Evolutionary conservation across 2,113 vertebrate species (phyloP).

Genomic region (Paramisgurnus dabryanus): DNA sequence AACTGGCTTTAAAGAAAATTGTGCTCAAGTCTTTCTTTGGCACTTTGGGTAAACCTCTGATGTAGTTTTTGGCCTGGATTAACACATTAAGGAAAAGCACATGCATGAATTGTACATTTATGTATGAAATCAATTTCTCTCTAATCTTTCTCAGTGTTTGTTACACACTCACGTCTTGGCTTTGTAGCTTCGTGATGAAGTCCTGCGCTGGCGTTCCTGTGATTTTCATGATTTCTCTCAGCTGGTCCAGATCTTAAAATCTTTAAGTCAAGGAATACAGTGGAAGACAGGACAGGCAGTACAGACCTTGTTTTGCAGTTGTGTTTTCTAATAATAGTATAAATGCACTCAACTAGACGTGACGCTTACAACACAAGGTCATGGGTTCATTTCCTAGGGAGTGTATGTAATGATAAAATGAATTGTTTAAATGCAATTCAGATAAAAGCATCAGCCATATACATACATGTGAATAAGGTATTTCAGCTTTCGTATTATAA

Average conservation of each 20-base stretch:
- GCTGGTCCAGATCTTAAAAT: slow-evolving; percentile 88
- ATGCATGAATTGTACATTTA: neutral
- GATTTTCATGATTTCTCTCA: slow-evolving; percentile 97
- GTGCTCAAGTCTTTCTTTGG: slow-evolving; percentile 92
- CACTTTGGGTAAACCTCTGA: slow-evolving; percentile 86
- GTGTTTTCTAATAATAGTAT: neutral
- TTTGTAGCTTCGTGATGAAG: slow-evolving; percentile 88
- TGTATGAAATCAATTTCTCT: neutral
- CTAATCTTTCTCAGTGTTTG: neutral
- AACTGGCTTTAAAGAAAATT: slow-evolving; percentile 79
- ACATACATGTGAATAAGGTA: no score
- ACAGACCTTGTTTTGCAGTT: neutral
- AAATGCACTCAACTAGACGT: no score
- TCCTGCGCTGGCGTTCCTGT: slow-evolving; percentile 91
- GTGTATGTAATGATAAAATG: no score
- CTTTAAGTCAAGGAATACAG: slow-evolving; percentile 61
- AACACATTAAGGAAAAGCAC: neutral
- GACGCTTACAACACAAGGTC: no score
- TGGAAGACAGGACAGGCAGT: neutral
- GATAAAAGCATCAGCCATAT: no score
- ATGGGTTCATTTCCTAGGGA: no score
- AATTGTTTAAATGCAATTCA: no score
- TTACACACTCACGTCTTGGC: slow-evolving; percentile 84
- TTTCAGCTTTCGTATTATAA: neutral
- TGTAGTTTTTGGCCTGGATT: slow-evolving; percentile 89